Evolutionary conservation across 2,888 invertebrate genomes (phyloP).

Genomic region (Carabus problematicus): DNA sequence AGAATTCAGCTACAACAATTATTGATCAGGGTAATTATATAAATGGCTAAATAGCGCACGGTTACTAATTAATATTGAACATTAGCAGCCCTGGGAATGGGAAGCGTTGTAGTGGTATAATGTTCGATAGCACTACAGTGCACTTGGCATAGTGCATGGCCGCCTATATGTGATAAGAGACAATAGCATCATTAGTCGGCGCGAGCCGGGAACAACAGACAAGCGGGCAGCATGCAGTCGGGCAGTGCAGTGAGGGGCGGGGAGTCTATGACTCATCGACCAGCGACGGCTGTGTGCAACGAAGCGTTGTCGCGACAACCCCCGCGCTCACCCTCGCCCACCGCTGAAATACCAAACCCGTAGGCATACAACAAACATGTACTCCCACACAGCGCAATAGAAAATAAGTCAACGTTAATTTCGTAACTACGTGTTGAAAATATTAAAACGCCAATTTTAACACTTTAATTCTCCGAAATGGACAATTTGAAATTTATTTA

Average conservation of each 20-base stretch:
- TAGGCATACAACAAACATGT: background rate
- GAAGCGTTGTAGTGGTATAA: no score
- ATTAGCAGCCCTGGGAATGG: no score
- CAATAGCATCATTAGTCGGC: constrained; percentile 30
- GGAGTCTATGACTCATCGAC: constrained; percentile 36
- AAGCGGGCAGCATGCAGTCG: background rate
- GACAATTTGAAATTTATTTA: no score
- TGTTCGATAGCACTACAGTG: no score
- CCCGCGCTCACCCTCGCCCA: background rate
- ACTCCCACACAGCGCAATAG: background rate
- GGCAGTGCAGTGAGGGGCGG: background rate
- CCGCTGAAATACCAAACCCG: background rate
- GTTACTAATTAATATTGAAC: no score
- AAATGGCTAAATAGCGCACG: no score
- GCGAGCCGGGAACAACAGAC: background rate
- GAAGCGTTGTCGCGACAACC: constrained; percentile 14
- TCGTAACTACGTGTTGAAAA: background rate
- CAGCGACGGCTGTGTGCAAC: constrained; percentile 13
- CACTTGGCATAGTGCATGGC: no score
- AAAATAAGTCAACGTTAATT: background rate
- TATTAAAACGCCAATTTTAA: background rate
- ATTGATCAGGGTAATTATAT: no score
- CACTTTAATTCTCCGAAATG: no score
- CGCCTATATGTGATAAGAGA: constrained; percentile 21
- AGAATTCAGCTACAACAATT: no score